A percentile compares a stretch with the other conserved stretches of the same genome.
Conservation (phyloP, 2,888 invertebrate genomes). For the Pseudoips prasinana region DNA sequence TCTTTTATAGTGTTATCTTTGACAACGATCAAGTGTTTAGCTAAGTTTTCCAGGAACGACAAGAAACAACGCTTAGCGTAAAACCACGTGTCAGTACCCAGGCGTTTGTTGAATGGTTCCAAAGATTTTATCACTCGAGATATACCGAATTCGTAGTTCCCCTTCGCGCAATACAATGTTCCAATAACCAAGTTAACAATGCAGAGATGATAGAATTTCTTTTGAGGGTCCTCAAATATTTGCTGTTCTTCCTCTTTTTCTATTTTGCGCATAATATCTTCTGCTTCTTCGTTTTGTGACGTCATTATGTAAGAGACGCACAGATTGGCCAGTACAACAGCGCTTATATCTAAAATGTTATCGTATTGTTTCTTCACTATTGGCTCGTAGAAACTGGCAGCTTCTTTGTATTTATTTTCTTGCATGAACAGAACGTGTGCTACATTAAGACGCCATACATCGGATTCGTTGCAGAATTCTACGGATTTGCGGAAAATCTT, state of each 20-base stretch:
- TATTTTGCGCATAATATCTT: conserved; percentile 98
- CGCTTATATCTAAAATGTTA: conserved; percentile 96
- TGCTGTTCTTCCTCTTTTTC: conserved; percentile 98
- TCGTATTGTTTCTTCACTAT: conserved; percentile 97
- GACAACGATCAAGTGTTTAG: conserved; percentile 94
- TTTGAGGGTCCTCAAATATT: conserved; percentile 95
- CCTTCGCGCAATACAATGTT: conserved; percentile 98
- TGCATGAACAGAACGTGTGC: conserved; percentile 99
- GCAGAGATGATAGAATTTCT: conserved; percentile 97
- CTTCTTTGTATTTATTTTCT: conserved; percentile 98
- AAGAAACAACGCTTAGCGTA: conserved; percentile 98
- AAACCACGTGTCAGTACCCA: conserved; percentile 99
- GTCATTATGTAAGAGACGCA: conserved; percentile 99
- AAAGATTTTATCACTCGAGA: conserved; percentile 98
- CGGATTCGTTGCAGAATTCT: conserved; percentile 98
- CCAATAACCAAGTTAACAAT: conserved; percentile 99
- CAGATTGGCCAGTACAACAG: conserved; percentile 98
- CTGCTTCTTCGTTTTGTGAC: conserved; percentile 98
- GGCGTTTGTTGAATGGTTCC: conserved; percentile 95
- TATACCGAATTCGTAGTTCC: conserved; percentile 99
- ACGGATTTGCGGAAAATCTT: conserved; percentile 98
- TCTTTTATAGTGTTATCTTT: conserved; percentile 94
- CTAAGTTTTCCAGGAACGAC: conserved; percentile 94
- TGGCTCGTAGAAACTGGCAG: conserved; percentile 98
- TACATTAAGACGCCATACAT: conserved; percentile 98